These are phyloP conservation scores for human (Homo sapiens) DNA, from an alignment of 2,113 vertebrate species.

Conservation along the genomic window GRCh38 chr5:7934501-7935000, in stretches of 20 bases:
- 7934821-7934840: not conserved
- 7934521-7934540: not conserved
- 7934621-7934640: not conserved
- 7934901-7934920: not conserved
- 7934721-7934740: not conserved
- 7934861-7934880: not conserved
- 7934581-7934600: not conserved
- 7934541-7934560: not conserved
- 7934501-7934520: not conserved
- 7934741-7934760: not conserved
- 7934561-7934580: not conserved
- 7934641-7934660: not conserved
- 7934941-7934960: not conserved
- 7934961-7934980: not conserved
- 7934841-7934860: not conserved
- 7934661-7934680: not conserved
- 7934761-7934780: no score
- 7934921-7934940: not conserved
- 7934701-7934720: not conserved
- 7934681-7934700: not conserved
- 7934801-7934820: accelerated
- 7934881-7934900: not conserved
- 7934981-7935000: not conserved
- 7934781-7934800: not conserved
- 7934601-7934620: not conserved